These are phyloP conservation scores for Electrona antarctica DNA, from an alignment of 2,113 vertebrate genomes.

Conservation along the genomic window DNA sequence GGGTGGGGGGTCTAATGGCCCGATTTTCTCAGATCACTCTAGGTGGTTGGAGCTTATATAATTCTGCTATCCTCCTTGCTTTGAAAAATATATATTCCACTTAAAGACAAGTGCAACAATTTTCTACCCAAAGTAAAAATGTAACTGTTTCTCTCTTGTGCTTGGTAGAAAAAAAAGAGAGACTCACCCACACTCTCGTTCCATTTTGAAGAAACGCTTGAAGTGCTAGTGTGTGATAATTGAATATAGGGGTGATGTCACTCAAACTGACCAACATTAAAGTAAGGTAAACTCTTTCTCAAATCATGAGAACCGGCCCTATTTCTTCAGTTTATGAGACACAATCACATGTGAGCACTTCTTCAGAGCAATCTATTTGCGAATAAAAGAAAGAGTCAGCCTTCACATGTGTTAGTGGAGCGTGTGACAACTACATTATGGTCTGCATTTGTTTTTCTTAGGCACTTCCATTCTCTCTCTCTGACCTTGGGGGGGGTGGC, in stretches of 20 bases:
- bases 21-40: conserved; percentile 40
- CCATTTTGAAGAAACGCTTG: conserved; percentile 26
- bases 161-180: conserved; percentile 23
- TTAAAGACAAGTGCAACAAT: conserved; percentile 35
- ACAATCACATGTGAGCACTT: conserved; percentile 68
- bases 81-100: background rate
- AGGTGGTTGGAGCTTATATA: conserved; percentile 4
- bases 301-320: conserved; percentile 68
- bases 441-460: conserved; percentile 75
- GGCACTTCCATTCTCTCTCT: conserved; percentile 60
- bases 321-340: conserved; percentile 57
- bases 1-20: conserved; percentile 19
- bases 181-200: background rate
- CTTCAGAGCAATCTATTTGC: conserved; percentile 73
- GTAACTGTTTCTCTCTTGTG: conserved; percentile 20
- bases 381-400: conserved; percentile 64
- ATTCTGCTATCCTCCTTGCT: conserved; percentile 9
- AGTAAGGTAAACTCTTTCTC: conserved; percentile 63
- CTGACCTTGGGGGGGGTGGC: conserved; percentile 64
- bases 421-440: conserved; percentile 71
- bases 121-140: conserved; percentile 28
- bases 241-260: conserved; percentile 58
- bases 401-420: conserved; percentile 69
- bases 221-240: conserved; percentile 42
- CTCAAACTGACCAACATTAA: conserved; percentile 59